phyloP scores from a whole-genome alignment of 1,140 invertebrate species.

The Brachionus rotundiformis region DNA sequence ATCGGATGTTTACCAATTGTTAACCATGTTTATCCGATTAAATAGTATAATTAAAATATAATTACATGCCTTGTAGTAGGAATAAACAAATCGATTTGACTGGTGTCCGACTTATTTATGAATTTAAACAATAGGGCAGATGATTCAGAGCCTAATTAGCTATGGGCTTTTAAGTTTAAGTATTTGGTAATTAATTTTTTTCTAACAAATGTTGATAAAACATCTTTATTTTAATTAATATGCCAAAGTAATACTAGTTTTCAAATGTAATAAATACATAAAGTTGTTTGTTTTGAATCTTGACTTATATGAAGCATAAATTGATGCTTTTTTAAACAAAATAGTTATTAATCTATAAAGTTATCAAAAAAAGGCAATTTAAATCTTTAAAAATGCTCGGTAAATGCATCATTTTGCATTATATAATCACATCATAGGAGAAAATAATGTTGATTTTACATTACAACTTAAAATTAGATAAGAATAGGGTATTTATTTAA shows the following conservation, averaged over 20 bases:
- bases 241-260: background rate
- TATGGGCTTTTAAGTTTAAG: background rate
- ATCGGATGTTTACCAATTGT: background rate
- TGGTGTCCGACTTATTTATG: background rate
- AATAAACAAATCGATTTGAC: conserved; percentile 15
- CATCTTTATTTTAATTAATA: conserved; percentile 12
- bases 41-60: background rate
- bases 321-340: background rate
- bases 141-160: background rate
- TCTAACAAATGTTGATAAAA: background rate
- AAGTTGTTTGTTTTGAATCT: background rate
- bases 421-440: background rate
- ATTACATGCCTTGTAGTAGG: background rate
- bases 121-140: background rate
- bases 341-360: background rate
- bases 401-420: background rate
- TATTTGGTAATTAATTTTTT: background rate
- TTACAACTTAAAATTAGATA: conserved; percentile 8
- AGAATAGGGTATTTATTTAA: background rate
- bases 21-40: background rate
- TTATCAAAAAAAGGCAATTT: background rate
- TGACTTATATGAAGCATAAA: background rate
- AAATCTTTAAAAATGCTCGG: background rate
- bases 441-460: conserved; percentile 6
- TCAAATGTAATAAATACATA: conserved; percentile 21